Base-by-base conservation (phyloP, 2,888 invertebrate species). In the Mythimna lalbum region DNA sequence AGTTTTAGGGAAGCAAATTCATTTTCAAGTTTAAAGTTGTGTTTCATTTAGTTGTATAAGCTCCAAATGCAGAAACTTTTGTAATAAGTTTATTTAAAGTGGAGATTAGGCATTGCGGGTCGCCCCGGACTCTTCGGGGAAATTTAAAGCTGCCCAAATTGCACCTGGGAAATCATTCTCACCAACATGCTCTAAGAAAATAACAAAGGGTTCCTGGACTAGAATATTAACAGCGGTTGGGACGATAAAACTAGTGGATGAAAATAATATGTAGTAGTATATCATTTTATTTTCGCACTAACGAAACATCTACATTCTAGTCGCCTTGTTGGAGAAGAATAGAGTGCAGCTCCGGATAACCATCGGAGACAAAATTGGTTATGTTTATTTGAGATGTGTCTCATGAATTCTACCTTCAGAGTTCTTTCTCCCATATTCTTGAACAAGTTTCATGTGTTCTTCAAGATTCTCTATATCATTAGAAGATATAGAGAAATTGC, bases 51-150 rank as follows among this genome's bases (percentile, higher is more conserved):
- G 76, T 83, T 85, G 80, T 85, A 76, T 87, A 83, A 79, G 80
- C 83, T 84, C 80, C 80, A 89, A 90, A 92, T 88, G 88, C 89
- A 86, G 78, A 88, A 93, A 91, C 85, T 91, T 91, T 87, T 82
- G 83, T 83, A 86, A 90, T 87, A 88, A 86, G 84, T 88, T 89
- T 88, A 87, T 87, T 84, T 89, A 85, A 83, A 88, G 79, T 86
- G 82, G 69, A 82, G 83, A 86, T 88, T 87, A 89, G 80, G 82
- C 79, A 83, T 87, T 86, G 84, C 86, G 87, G 87, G 83, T 75
- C 73, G 85, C 81, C 81, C 81, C 78, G 81, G 83, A 82, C 82
- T 89, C 90, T 88, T 88, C 74, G 76, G 88, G 87, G 88, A 90
- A 91, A 92, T 90, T 92, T 86, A 87, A 89, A 87, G 81, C 85